Evolutionary conservation across 2,888 invertebrate genomes (phyloP).

Genomic region (Lypha dubia): DNA sequence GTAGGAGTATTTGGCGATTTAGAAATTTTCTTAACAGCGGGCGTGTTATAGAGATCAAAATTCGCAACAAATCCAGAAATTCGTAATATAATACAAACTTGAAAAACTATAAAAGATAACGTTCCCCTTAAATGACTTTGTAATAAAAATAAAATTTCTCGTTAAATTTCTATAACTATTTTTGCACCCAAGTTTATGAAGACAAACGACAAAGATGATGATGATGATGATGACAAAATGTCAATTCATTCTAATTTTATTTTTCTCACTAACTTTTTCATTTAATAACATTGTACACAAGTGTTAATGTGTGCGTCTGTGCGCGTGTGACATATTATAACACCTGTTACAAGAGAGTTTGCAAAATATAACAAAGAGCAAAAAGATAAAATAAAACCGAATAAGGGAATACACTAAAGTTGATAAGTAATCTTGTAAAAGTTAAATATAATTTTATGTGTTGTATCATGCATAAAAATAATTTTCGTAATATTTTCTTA

Average conservation of each 20-base stretch:
- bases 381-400: no score
- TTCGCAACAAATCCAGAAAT: no score
- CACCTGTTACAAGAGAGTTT: conserved; percentile 58
- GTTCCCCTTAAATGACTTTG: background rate
- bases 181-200: background rate
- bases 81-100: no score
- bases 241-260: conserved; percentile 41
- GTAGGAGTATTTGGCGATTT: no score
- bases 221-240: conserved; percentile 41
- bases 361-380: background rate
- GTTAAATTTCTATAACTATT: background rate
- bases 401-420: conserved; percentile 34
- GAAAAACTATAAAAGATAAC: background rate
- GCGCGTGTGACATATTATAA: conserved; percentile 29
- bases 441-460: conserved; percentile 63
- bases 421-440: conserved; percentile 64
- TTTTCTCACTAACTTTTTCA: conserved; percentile 4
- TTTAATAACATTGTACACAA: conserved; percentile 17
- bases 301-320: conserved; percentile 8
- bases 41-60: no score
- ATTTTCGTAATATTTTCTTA: conserved; percentile 57
- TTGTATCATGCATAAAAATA: conserved; percentile 69
- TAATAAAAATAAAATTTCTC: background rate
- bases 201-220: no score
- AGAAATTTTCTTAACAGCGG: no score